Base-by-base conservation (phyloP, 1,140 invertebrate species). In the Rhyzopertha dominica region DNA sequence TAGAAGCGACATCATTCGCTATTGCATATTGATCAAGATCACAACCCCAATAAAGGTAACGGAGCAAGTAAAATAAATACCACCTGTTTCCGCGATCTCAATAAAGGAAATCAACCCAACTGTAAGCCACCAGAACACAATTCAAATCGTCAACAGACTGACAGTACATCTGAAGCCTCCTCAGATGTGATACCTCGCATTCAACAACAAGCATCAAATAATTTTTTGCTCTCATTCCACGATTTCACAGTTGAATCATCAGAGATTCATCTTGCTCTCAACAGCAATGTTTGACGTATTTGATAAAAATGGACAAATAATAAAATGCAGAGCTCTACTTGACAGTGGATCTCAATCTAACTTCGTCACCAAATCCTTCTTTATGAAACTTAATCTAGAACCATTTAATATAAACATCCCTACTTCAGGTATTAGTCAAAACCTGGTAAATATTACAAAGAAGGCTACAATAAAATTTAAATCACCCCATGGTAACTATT, bases 291-390 rank as follows among this genome's bases (percentile, higher is more conserved):
- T 45, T 16, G 16, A 47, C n/a, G 24, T 25, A 8, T 18, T 13
- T 5, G 38, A 24, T 22, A 31, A 30, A 29, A 25, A 47, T 31
- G 14, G 20, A 16, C 13, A 43, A 19, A 10, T 26, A n/a, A 45
- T 47, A 31, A 19, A 12, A 1, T 26, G 3, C 23, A 26, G 28
- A 17, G 40, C 30, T 2, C 28, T 45, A 18, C 18, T 47, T 2
- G 40, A 45, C 23, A 20, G 12, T 31, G 40, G 26, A 18, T 47
- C 40, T 2, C 45, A 47, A 47, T 42, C 26, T 2, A 47, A 47
- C 42, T 42, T 47, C 30, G 29, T 47, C n/a, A 42, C 44, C 13
- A n/a, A 4, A 9, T 8, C 4, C 7, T 7, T 44, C 4, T 5
- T 28, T 8, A 4, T 23, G 3, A 46, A 30, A 34, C 25, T 49